Evolutionary conservation across 2,797 vertebrate species (phyloP).

Genomic region (Crocidura indochinensis): DNA sequence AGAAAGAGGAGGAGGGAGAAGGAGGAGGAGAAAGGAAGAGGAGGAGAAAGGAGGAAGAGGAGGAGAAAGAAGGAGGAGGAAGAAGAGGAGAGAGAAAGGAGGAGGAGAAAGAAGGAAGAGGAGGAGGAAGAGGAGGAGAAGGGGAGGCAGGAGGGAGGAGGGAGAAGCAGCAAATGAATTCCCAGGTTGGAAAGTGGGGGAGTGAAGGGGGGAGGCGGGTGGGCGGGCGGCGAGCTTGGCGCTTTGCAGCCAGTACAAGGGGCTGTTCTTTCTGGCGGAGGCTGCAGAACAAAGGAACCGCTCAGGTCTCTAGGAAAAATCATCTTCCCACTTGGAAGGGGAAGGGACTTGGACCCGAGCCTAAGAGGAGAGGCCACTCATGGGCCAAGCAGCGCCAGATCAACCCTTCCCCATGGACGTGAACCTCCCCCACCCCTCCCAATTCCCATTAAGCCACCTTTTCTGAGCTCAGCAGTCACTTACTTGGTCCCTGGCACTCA

Average conservation of each 20-base stretch:
- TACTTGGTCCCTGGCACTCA: not conserved
- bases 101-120: slow-evolving; percentile 48
- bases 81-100: slow-evolving; percentile 61
- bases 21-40: slow-evolving; percentile 38
- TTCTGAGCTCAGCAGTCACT: slow-evolving; percentile 32
- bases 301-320: slow-evolving; percentile 55
- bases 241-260: slow-evolving; percentile 78
- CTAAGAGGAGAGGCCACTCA: too few species aligned
- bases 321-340: not conserved
- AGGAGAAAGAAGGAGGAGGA: slow-evolving; percentile 57
- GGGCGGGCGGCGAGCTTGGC: slow-evolving; percentile 49
- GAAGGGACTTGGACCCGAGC: too few species aligned
- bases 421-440: not conserved
- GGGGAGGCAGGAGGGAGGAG: slow-evolving; percentile 57
- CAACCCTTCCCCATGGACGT: not conserved
- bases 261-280: slow-evolving; percentile 74
- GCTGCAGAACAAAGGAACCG: slow-evolving; percentile 81
- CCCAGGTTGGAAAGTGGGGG: slow-evolving; percentile 76
- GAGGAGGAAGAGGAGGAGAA: slow-evolving; percentile 59
- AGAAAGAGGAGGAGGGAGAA: slow-evolving; percentile 48
- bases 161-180: slow-evolving; percentile 67
- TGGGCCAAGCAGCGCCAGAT: not conserved
- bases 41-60: slow-evolving; percentile 50
- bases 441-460: not conserved
- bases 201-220: slow-evolving; percentile 34